These are phyloP conservation scores for Otis tarda DNA, from an alignment of 2,113 vertebrate species.

Conservation along the genomic window DNA sequence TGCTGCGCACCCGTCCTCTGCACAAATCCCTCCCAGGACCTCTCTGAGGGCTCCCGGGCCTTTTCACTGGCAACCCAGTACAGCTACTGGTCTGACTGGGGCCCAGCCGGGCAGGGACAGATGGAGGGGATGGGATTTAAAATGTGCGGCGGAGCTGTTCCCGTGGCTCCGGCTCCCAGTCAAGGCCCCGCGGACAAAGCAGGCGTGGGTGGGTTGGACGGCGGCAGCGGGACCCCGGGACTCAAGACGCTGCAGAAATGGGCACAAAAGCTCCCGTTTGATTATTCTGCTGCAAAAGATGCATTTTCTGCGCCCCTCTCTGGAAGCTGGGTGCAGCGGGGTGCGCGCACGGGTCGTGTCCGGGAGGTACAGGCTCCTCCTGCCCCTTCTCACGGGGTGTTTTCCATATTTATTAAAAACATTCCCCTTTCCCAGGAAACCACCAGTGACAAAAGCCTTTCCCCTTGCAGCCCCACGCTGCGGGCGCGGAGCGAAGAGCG, in stretches of 20 bases:
- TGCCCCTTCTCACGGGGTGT: background rate
- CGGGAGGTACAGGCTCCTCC: background rate
- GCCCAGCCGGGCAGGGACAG: background rate
- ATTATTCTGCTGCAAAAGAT: background rate
- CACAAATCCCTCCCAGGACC: background rate
- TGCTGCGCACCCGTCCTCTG: background rate
- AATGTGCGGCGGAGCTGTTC: background rate
- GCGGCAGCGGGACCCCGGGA: background rate
- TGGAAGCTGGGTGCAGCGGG: fast-evolving
- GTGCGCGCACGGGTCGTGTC: fast-evolving
- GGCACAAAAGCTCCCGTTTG: fast-evolving
- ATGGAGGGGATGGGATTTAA: background rate
- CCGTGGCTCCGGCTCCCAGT: background rate
- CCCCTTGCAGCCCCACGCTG: background rate
- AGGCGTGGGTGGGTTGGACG: background rate
- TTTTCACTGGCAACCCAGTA: background rate
- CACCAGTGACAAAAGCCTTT: background rate
- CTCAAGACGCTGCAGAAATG: fast-evolving
- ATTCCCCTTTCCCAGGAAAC: background rate
- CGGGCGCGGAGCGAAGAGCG: fast-evolving
- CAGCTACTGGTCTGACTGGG: background rate
- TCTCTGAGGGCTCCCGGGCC: background rate
- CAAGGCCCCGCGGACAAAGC: background rate
- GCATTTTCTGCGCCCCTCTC: background rate
- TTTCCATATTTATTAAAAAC: background rate